Base-by-base conservation (phyloP, 2,113 vertebrate species). In the Carollia perspicillata region DNA sequence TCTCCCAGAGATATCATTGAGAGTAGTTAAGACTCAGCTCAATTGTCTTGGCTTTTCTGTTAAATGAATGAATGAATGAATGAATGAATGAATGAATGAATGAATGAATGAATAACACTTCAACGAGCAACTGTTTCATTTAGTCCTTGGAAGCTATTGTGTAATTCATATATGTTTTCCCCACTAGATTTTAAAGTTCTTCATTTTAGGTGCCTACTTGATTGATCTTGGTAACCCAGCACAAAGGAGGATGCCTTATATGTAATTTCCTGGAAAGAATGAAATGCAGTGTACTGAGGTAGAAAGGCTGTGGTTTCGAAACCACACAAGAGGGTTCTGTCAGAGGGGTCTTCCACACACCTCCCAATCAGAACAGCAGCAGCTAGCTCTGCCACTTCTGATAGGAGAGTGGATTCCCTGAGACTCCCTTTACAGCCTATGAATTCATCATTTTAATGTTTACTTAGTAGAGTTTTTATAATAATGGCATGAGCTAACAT, bases 251-350 rank as follows among this genome's bases (percentile, higher is more conserved):
- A 66, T 58, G 55, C 35, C 9, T 22, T 71, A n/a, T 40, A 53
- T 51, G 51, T 71, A 80, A 93, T 91, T 93, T 89, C n/a, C n/a
- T 85, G 37, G 44, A 84, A 85, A 69, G 60, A 81, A 71, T 44
- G 20, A 55, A 77, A 11, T 85, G 14, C 47, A 44, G 5, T 37
- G 33, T 23, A 85, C 5, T 16, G 30, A 53, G 2, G 30, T 49
- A 65, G 37, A 40, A 95, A 69, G 16, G 37, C 1, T 91, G 3
- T 40, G 30, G 33, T 22, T 23, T 55, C 23, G 35, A 72, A 96
- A 35, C 3, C 12, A 74, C 5, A 81, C 2, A 1, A 49, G 16
- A 84, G 28, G 3, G 1, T 69, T 78, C 63, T 78, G 10, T 71
- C 77, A 74, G 44, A 78, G 37, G 10, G 22, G 35, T 81, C 75